phyloP scores from a whole-genome alignment of 2,797 vertebrate genomes.

The Enteromius anoplus region DNA sequence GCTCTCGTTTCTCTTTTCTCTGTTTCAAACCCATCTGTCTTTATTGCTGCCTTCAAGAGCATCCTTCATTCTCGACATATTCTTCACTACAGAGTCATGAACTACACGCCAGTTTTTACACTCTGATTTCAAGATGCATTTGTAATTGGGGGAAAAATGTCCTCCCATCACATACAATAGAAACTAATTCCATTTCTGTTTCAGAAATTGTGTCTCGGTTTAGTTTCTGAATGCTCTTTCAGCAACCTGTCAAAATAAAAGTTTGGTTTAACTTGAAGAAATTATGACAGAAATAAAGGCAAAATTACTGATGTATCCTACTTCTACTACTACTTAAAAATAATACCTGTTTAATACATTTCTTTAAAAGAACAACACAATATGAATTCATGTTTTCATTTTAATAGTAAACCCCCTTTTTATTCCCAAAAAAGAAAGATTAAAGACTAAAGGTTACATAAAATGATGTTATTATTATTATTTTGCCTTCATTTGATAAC shows the following conservation, averaged over 20 bases:
- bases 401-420: not conserved
- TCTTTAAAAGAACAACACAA: not conserved
- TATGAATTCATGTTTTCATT: not conserved
- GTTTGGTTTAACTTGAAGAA: not conserved
- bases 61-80: no score
- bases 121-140: no score
- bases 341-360: not conserved
- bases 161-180: not conserved
- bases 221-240: not conserved
- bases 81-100: not conserved
- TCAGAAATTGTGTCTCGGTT: no score
- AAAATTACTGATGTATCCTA: not conserved
- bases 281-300: not conserved
- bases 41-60: slow-evolving; percentile 18
- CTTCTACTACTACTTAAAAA: not conserved
- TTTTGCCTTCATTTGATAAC: no score
- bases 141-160: not conserved
- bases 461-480: no score
- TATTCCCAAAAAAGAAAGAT: not conserved
- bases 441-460: not conserved
- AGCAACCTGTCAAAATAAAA: not conserved
- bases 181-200: not conserved
- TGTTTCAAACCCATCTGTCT: not conserved
- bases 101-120: no score
- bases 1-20: not conserved